Conservation (phyloP, 2,113 vertebrate genomes). For the Phocoena phocoena region DNA sequence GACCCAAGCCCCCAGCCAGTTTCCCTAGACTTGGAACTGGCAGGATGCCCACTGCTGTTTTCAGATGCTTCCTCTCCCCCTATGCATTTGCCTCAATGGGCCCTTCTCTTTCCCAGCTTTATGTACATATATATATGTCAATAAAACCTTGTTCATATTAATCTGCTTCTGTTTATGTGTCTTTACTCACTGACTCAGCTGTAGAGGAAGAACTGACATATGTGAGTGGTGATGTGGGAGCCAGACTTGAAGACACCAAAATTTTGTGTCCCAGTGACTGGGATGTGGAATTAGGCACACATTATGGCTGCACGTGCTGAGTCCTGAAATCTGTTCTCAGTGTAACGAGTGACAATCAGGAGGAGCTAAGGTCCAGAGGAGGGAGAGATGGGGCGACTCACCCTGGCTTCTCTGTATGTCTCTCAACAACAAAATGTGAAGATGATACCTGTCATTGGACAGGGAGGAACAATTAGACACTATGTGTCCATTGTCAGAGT, state of each 20-base stretch:
- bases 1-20: background rate
- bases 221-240: slow-evolving; percentile 83
- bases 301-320: slow-evolving; percentile 59
- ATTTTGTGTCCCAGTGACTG: slow-evolving; percentile 49
- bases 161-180: background rate
- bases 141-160: background rate
- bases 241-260: slow-evolving; percentile 63
- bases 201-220: slow-evolving; percentile 81
- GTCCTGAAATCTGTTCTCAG: background rate
- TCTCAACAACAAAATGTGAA: too few species aligned
- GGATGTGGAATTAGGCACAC: slow-evolving; percentile 63
- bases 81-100: background rate
- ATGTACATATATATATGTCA: background rate
- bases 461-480: slow-evolving; percentile 95
- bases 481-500: slow-evolving; percentile 99
- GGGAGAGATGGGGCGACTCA: too few species aligned
- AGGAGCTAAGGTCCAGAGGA: background rate
- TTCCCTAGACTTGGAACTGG: background rate
- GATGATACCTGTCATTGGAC: too few species aligned
- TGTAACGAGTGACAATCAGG: slow-evolving; percentile 41
- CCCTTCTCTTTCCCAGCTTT: background rate
- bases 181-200: slow-evolving; percentile 77
- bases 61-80: background rate
- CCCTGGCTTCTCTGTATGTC: background rate
- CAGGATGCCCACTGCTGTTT: background rate